Base-by-base conservation (phyloP, 37 sponge, comb jelly and placozoan species). In the Bolinopsis microptera region DNA sequence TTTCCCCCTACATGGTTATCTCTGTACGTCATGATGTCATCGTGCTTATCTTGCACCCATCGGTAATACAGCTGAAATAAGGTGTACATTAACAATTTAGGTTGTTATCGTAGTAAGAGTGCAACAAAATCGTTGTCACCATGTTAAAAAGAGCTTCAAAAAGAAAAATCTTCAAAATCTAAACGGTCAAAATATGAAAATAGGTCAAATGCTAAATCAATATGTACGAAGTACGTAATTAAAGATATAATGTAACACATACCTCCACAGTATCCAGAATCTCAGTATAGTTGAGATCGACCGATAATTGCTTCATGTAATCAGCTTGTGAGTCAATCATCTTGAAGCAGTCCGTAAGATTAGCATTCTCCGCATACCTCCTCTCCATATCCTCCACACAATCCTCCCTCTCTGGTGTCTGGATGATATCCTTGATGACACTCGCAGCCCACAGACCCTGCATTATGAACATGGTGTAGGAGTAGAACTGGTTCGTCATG, bases 401-500 rank as follows among this genome's bases (percentile, higher is more conserved):
- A 3, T 74, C 72, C 48, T 24, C 88, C 0, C 32, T 24, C 0
- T 61, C 0, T 0, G 95, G 95, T 13, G 93, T 35, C 24, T 1
- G 1, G 13, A 93, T 86, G 32, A 38, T 86, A 0, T 92, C 95
- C 93, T 93, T 61, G 69, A 95, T 93, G 2, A 92, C 93, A 30
- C 93, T 90, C 1, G 93, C 94, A 0, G 39, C 93, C 40, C 82
- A 95, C 94, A 93, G 92, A 24, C 92, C 83, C 37, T 95, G 95
- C 24, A 76, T 36, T 22, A 93, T 76, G 48, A 95, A 95, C 92
- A 93, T 77, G 35, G 92, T 88, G 72, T 88, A 93, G 13, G 95
- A 92, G 83, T 92, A 95, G 35, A 61, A 93, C 72, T 93, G 95
- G 93, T 95, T 72, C 75, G 83, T 90, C 95, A 95, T 95, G 0